Evolutionary conservation across 2,113 vertebrate species (phyloP).

Genomic region (Arothron firmamentum): DNA sequence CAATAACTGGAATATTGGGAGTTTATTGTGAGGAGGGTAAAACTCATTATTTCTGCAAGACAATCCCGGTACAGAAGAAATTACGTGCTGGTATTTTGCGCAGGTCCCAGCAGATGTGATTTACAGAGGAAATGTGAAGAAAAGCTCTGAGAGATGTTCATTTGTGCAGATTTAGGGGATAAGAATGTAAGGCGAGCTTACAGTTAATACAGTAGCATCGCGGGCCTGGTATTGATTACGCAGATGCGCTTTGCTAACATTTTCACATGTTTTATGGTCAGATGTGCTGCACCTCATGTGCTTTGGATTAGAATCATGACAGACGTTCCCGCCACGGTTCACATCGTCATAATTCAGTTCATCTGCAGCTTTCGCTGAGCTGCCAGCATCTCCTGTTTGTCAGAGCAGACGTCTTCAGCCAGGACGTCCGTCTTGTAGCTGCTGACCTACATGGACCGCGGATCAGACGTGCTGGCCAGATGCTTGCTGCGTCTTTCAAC

Average conservation of each 20-base stretch:
- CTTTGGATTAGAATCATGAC: constrained; percentile 48
- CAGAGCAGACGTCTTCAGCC: constrained; percentile 35
- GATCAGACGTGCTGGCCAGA: constrained; percentile 57
- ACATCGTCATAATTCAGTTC: constrained; percentile 43
- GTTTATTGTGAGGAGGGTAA: constrained; percentile 73
- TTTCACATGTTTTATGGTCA: constrained; percentile 39
- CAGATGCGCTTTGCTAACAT: constrained; percentile 37
- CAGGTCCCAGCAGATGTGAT: constrained; percentile 63
- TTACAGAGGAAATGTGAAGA: constrained; percentile 43
- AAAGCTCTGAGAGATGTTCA: constrained; percentile 55
- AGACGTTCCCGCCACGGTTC: constrained; percentile 42
- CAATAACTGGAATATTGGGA: constrained; percentile 71
- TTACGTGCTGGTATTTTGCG: constrained; percentile 73
- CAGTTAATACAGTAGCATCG: constrained; percentile 66
- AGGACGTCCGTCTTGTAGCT: constrained; percentile 54
- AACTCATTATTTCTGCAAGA: constrained; percentile 76
- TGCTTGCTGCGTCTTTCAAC: constrained; percentile 51
- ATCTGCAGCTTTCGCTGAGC: constrained; percentile 29
- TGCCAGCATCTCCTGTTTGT: constrained; percentile 21
- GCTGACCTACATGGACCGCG: constrained; percentile 65
- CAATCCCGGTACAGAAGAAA: constrained; percentile 72
- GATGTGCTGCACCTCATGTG: constrained; percentile 35
- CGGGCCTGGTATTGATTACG: constrained; percentile 67
- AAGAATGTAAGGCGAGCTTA: constrained; percentile 53
- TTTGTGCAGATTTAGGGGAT: constrained; percentile 67